phyloP scores from a whole-genome alignment of 2,113 vertebrate genomes.

The Cyrtonyx montezumae region DNA sequence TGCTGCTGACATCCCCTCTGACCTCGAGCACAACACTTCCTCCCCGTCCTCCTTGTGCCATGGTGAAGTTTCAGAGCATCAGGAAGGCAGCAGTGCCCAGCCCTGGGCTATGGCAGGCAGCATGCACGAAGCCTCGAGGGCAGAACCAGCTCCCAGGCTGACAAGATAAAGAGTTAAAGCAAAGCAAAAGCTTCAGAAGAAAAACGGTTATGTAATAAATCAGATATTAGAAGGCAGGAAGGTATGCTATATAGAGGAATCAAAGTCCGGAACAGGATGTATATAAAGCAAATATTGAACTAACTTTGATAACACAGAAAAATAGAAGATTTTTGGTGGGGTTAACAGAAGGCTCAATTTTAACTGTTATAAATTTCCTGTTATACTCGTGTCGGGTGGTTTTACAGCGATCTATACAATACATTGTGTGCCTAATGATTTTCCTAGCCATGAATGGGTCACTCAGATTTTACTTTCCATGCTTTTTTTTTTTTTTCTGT shows the following conservation, averaged over 20 bases:
- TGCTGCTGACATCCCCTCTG: slow-evolving; percentile 9
- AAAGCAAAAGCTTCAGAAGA: neutral
- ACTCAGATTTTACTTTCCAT: slow-evolving; percentile 42
- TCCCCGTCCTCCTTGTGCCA: neutral
- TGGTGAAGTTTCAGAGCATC: accelerated
- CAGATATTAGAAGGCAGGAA: slow-evolving; percentile 64
- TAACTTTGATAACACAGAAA: slow-evolving; percentile 67
- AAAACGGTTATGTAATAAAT: neutral
- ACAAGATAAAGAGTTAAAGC: slow-evolving; percentile 71
- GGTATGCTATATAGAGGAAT: slow-evolving; percentile 47
- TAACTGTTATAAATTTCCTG: slow-evolving; percentile 55
- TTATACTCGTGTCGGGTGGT: neutral
- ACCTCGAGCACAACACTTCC: neutral
- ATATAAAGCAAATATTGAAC: slow-evolving; percentile 71
- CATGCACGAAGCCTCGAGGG: accelerated
- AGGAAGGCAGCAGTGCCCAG: accelerated
- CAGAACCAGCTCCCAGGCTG: neutral
- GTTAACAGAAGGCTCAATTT: slow-evolving; percentile 8
- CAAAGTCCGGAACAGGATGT: slow-evolving; percentile 74
- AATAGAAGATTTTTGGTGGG: slow-evolving; percentile 58
- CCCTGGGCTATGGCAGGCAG: accelerated
- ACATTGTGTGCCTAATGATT: slow-evolving; percentile 59
- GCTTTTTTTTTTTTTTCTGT: neutral
- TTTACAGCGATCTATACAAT: slow-evolving; percentile 53
- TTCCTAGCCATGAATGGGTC: slow-evolving; percentile 57